Percentiles rank a stretch among this genome's conserved stretches.
Conservation (phyloP, 2,113 vertebrate genomes). For the Ploceus nigricollis region DNA sequence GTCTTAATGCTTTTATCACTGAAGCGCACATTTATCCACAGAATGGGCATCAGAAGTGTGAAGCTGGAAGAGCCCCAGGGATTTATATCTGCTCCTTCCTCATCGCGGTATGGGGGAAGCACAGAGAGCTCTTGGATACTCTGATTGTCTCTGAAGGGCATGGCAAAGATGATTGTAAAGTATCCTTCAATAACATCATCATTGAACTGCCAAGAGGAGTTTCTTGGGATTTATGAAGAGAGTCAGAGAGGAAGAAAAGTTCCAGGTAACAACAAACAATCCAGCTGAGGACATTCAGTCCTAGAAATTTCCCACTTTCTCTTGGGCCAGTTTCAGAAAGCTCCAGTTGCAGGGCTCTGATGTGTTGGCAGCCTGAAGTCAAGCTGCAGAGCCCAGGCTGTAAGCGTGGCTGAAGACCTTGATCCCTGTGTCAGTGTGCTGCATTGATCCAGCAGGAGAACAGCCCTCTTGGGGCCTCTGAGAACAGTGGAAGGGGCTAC, state of each 20-base stretch:
- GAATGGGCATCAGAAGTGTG: background rate
- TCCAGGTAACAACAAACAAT: background rate
- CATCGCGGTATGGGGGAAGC: background rate
- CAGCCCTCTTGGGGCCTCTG: background rate
- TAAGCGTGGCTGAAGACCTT: background rate
- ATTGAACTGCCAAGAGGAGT: background rate
- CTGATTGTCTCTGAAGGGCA: background rate
- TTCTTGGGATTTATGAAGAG: slow-evolving; percentile 11
- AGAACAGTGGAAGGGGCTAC: background rate
- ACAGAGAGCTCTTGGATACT: background rate
- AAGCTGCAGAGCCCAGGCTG: background rate
- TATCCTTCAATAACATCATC: background rate
- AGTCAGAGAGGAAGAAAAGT: background rate
- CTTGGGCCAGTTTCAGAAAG: background rate
- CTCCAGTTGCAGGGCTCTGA: rapidly evolving
- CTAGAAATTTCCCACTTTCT: background rate
- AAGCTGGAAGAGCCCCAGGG: background rate
- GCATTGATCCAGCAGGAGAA: background rate
- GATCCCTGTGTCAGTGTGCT: background rate
- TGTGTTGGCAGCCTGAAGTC: background rate
- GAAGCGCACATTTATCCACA: background rate
- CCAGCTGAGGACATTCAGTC: background rate
- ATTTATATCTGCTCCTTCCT: slow-evolving; percentile 5
- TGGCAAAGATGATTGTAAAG: background rate
- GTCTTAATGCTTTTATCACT: slow-evolving; percentile 17